Conservation (phyloP, 2,888 invertebrate genomes). For the Gari tellinella region DNA sequence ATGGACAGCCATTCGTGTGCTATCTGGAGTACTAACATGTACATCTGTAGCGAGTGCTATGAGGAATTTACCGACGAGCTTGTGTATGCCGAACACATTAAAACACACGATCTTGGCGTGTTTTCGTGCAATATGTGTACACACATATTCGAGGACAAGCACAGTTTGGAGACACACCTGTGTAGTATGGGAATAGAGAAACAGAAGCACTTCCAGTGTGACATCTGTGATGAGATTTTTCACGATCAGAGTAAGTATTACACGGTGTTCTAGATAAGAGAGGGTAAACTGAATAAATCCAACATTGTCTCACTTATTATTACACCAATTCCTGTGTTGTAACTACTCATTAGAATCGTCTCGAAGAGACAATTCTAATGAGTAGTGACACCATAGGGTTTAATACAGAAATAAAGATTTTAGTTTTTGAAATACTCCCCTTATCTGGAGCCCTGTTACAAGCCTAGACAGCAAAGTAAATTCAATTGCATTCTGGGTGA, state of each 20-base stretch:
- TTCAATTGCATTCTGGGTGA: too few relatives aligned
- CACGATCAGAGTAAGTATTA: conserved; percentile 32
- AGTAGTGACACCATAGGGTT: too few relatives aligned
- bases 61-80: conserved; percentile 47
- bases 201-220: conserved; percentile 31
- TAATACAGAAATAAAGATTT: too few relatives aligned
- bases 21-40: conserved; percentile 24
- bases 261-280: too few relatives aligned
- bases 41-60: conserved; percentile 52
- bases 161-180: conserved; percentile 46
- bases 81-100: conserved; percentile 54
- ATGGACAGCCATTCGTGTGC: conserved; percentile 46
- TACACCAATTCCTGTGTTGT: too few relatives aligned
- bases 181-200: conserved; percentile 43
- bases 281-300: too few relatives aligned
- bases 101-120: conserved; percentile 47
- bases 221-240: conserved; percentile 46
- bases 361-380: too few relatives aligned
- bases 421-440: too few relatives aligned
- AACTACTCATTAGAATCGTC: too few relatives aligned
- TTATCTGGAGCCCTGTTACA: too few relatives aligned
- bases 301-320: too few relatives aligned
- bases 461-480: too few relatives aligned
- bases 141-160: conserved; percentile 49
- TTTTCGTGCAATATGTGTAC: conserved; percentile 53